Evolutionary conservation across 2,113 vertebrate genomes (phyloP).

Genomic region (Chunga burmeisteri): DNA sequence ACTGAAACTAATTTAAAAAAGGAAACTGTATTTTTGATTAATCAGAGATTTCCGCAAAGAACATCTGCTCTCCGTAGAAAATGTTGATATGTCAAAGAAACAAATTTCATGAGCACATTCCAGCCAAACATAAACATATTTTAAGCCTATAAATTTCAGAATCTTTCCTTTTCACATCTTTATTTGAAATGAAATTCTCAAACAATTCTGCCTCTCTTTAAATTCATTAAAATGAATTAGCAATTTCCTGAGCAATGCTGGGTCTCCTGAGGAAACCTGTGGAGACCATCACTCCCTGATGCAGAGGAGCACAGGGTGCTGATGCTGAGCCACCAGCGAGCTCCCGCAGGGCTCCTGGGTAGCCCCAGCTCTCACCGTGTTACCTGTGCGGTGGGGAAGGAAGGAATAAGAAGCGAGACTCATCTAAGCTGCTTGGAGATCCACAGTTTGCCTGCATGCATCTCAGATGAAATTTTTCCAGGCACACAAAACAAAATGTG

Average conservation of each 20-base stretch:
- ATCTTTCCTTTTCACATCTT: neutral
- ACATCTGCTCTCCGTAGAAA: constrained; percentile 51
- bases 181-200: neutral
- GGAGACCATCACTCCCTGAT: fast-evolving
- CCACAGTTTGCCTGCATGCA: neutral
- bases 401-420: neutral
- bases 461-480: neutral
- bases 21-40: constrained; percentile 44
- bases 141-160: neutral
- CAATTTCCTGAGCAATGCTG: neutral
- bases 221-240: neutral
- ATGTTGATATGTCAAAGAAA: constrained; percentile 26
- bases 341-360: neutral
- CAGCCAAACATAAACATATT: neutral
- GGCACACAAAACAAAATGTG: neutral
- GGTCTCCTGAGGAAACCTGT: neutral
- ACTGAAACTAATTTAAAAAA: constrained; percentile 37
- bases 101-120: neutral
- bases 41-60: constrained; percentile 40
- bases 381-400: fast-evolving
- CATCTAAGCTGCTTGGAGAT: neutral
- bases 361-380: neutral
- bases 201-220: neutral
- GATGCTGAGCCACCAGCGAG: fast-evolving
- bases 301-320: neutral